These are phyloP conservation scores for Psettodes erumei DNA, from an alignment of 2,113 vertebrate genomes.

Conservation along the genomic window DNA sequence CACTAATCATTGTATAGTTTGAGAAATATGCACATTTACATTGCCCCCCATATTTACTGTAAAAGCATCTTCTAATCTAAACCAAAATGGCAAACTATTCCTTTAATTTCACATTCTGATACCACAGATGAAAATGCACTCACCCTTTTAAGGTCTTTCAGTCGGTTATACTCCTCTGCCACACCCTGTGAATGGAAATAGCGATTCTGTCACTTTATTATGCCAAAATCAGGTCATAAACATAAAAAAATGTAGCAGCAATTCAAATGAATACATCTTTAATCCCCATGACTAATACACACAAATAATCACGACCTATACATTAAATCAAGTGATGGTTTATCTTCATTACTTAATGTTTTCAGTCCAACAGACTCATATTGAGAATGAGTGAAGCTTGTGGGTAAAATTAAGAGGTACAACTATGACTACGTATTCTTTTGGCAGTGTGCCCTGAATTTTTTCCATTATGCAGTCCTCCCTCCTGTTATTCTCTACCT, in stretches of 20 bases:
- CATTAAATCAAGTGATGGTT: background rate
- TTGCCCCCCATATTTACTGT: background rate
- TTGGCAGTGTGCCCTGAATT: background rate
- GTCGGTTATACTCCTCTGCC: slow-evolving; percentile 87
- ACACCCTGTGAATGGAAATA: slow-evolving; percentile 76
- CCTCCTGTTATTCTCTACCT: slow-evolving; percentile 76
- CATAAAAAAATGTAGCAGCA: background rate
- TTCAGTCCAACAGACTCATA: background rate
- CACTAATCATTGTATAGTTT: background rate
- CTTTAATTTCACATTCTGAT: background rate
- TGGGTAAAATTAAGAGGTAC: slow-evolving; percentile 17
- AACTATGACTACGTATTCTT: slow-evolving; percentile 4
- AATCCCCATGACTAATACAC: background rate
- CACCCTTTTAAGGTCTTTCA: slow-evolving; percentile 87
- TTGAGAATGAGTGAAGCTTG: background rate
- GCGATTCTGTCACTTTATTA: background rate
- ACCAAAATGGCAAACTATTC: background rate
- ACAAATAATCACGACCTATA: background rate
- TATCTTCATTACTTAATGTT: background rate
- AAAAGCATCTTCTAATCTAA: background rate
- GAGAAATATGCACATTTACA: background rate
- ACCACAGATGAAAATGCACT: slow-evolving; percentile 45
- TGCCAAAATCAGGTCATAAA: background rate
- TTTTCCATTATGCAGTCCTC: background rate
- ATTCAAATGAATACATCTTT: background rate